Conservation (phyloP, 64 coral and sea anemone genomes). For the Stichodactyla mertensii region DNA sequence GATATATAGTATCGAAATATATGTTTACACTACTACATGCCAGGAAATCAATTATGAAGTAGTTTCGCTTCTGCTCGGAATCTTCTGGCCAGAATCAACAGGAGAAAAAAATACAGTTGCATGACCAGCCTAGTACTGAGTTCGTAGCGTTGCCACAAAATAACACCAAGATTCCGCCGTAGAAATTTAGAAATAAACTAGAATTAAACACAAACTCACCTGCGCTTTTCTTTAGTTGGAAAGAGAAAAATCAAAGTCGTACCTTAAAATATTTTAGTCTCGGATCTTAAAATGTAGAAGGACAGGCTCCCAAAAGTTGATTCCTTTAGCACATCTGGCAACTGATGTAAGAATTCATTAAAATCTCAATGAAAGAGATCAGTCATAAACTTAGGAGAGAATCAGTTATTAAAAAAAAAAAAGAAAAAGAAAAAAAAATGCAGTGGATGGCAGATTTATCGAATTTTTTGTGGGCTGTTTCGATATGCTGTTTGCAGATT, state of each 20-base stretch:
- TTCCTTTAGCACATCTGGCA: neutral
- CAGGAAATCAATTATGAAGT: neutral
- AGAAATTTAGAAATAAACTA: neutral
- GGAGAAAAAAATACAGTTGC: neutral
- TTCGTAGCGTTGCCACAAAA: neutral
- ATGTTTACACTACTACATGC: neutral
- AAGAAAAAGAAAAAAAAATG: no score
- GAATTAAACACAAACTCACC: neutral
- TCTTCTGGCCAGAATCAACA: neutral
- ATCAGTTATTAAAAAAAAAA: neutral
- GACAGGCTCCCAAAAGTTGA: neutral
- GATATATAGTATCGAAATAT: neutral
- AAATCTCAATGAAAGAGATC: neutral
- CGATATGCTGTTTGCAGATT: no score
- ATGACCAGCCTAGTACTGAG: neutral
- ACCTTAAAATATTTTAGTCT: neutral
- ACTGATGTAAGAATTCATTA: slow-evolving; percentile 11
- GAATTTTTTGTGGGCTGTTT: no score
- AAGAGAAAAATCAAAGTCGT: neutral
- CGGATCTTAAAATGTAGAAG: neutral
- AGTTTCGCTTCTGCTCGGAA: neutral
- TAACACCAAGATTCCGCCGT: neutral
- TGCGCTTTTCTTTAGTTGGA: neutral
- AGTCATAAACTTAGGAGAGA: neutral
- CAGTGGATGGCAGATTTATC: no score